Evolutionary conservation across 2,113 vertebrate genomes (phyloP), one percentile per base, ranked within the genome.

Genomic region (Thalassoma bifasciatum): DNA sequence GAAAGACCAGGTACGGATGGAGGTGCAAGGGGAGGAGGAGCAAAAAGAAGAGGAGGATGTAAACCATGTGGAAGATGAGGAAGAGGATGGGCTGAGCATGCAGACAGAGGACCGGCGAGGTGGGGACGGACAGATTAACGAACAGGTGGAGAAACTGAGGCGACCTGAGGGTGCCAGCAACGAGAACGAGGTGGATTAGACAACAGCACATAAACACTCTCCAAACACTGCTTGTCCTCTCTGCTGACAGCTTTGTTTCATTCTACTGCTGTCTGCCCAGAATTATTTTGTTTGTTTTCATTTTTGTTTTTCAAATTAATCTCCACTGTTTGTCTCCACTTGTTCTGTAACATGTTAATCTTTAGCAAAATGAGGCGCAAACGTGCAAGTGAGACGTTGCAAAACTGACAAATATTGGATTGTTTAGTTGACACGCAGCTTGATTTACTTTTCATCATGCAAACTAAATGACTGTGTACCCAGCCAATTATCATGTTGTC

Each of bases 91-190:
- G 73, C 89, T 96, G 72, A 94, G 91, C 47, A 95, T 97, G 65
- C 96, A 98, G 92, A 94, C 95, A 17, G 96, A 97, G 93, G 97
- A 97, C 88, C 94, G 96, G 8, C 91, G 94, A 83, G 97, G 97
- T 2, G 97, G 97, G 1, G 97, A 98, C 0, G 97, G 97, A 89
- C 97, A 99, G 91, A 98, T 99, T 89, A 98, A 97, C 0, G 97
- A 99, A 94, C 97, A 96, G 65, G 97, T 97, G 85, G 97, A 99
- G 79, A 98, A 99, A 92, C 94, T 98, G 68, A 93, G 96, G 71
- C 92, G 96, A 79, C 97, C 97, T 0, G 98, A 98, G 84, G 98
- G 96, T 0, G 97, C 97, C 75, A 97, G 96, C 93, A 97, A 97
- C 0, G 97, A 99, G 90, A 95, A 90, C 0, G 96, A 97, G 91